A percentile compares a stretch with the other conserved stretches of the same genome.
These are phyloP conservation scores for Formica selysi DNA, from an alignment of 1,140 invertebrate species.

Conservation along the genomic window DNA sequence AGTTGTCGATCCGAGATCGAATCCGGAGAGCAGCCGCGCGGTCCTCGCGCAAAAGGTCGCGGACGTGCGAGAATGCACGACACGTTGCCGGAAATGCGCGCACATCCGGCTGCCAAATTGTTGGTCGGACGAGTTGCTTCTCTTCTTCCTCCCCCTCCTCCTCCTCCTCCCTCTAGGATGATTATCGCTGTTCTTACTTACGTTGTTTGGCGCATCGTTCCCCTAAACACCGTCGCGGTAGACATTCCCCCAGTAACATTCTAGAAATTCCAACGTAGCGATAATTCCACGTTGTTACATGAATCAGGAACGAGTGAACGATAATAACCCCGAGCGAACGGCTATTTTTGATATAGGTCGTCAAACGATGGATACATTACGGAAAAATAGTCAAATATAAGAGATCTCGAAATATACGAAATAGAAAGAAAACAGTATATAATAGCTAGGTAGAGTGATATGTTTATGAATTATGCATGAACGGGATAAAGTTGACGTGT, in stretches of 20 bases:
- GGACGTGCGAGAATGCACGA: constrained; percentile 52
- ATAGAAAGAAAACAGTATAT: not conserved
- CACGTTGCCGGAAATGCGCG: constrained; percentile 11
- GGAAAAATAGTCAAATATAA: not conserved
- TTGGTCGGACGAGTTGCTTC: constrained; percentile 15
- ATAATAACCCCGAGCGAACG: not conserved
- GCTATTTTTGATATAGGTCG: not conserved
- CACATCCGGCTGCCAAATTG: constrained; percentile 53
- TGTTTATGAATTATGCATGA: constrained; percentile 12
- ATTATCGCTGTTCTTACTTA: constrained; percentile 23
- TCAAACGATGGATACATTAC: constrained; percentile 2
- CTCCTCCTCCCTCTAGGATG: not conserved
- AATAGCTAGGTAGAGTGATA: not conserved
- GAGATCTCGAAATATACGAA: not conserved
- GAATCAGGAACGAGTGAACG: not conserved
- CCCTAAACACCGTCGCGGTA: not conserved
- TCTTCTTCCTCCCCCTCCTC: not conserved
- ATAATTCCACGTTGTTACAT: not conserved
- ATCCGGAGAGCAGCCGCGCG: not conserved
- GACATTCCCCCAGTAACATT: not conserved
- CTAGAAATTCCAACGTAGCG: constrained; percentile 3
- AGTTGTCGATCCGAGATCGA: constrained; percentile 6
- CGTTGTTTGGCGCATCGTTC: not conserved
- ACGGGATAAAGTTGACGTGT: not conserved
- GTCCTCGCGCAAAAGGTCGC: constrained; percentile 36